Percentiles rank a stretch among this genome's conserved stretches.
phyloP scores from a whole-genome alignment of 2,888 invertebrate genomes.

The Drosophila borealis region DNA sequence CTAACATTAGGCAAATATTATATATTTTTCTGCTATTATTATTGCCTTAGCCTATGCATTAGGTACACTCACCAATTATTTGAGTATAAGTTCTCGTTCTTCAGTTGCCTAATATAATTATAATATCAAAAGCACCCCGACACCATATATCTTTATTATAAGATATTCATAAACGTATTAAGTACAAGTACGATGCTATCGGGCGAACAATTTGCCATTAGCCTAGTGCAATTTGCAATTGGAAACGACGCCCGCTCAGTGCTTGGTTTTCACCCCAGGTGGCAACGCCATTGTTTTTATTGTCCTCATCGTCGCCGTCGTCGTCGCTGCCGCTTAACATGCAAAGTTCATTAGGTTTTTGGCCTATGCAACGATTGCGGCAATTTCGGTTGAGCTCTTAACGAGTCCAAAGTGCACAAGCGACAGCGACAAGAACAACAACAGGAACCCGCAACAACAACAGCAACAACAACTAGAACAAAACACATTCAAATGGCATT shows the following conservation, averaged over 20 bases:
- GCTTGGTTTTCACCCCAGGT: not conserved
- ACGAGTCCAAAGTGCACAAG: constrained; percentile 64
- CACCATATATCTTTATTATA: not conserved
- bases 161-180: not conserved
- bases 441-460: constrained; percentile 13
- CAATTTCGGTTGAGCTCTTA: constrained; percentile 54
- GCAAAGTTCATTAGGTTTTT: constrained; percentile 77
- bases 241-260: not conserved
- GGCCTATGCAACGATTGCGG: constrained; percentile 67
- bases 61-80: no score
- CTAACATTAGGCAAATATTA: not conserved
- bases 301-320: constrained; percentile 23
- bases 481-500: constrained; percentile 30
- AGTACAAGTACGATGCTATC: constrained; percentile 7
- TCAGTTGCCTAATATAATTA: no score
- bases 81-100: no score
- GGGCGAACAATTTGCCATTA: constrained; percentile 27
- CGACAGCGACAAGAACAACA: constrained; percentile 43
- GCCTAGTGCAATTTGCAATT: constrained; percentile 24
- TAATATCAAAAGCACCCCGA: not conserved
- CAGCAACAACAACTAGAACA: constrained; percentile 15
- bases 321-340: constrained; percentile 56
- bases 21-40: no score
- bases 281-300: constrained; percentile 31
- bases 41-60: no score